These are phyloP conservation scores for Cordylochernes scorpioides DNA, from an alignment of 2,888 invertebrate species.

Conservation along the genomic window DNA sequence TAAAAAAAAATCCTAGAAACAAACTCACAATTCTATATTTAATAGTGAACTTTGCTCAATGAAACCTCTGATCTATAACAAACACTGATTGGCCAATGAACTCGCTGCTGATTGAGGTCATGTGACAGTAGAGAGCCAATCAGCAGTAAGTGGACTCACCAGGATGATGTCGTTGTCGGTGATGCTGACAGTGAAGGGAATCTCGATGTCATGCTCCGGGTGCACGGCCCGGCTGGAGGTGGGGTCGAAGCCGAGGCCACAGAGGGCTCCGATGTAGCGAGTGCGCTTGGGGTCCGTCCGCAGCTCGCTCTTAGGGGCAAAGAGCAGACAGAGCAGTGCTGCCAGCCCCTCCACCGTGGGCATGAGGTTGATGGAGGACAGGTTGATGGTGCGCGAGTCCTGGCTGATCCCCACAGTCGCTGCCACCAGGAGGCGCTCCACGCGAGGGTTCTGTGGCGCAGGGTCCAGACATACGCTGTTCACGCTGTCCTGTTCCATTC, in stretches of 20 bases:
- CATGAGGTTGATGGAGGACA: conserved; percentile 59
- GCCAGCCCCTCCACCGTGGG: conserved; percentile 60
- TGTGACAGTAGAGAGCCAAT: too few species aligned
- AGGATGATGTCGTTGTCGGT: too few species aligned
- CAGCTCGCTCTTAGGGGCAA: conserved; percentile 52
- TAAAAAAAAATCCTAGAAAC: too few species aligned
- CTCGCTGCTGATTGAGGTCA: too few species aligned
- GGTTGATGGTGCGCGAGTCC: conserved; percentile 17
- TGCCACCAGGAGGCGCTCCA: conserved; percentile 30
- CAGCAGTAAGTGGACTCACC: too few species aligned
- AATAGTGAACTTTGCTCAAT: too few species aligned
- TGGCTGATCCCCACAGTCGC: conserved; percentile 17
- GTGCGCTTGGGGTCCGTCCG: conserved; percentile 30
- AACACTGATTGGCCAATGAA: too few species aligned
- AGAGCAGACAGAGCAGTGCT: conserved; percentile 45
- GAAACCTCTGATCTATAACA: too few species aligned
- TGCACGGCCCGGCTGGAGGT: conserved; percentile 32
- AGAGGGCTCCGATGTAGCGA: conserved; percentile 45
- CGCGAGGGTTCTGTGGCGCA: conserved; percentile 35
- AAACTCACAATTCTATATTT: too few species aligned
- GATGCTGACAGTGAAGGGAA: too few species aligned
- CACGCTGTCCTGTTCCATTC: conserved; percentile 45
- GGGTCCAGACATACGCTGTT: conserved; percentile 57
- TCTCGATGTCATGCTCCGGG: conserved; percentile 55
- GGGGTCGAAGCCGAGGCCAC: conserved; percentile 47